phyloP scores from a whole-genome alignment of 2,888 invertebrate genomes.

The Trachelus stipa region DNA sequence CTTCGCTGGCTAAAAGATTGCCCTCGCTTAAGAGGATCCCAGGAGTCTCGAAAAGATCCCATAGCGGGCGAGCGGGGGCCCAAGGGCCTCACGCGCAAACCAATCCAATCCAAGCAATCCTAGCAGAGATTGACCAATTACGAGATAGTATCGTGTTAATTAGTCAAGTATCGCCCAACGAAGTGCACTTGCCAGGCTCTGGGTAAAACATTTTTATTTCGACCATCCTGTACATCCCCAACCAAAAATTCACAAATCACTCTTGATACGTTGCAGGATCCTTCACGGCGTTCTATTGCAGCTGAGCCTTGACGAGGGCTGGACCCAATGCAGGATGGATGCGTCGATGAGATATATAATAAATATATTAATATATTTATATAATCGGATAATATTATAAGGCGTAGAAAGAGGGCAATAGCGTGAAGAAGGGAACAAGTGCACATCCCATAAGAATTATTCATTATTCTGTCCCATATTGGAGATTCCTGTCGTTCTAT shows the following conservation, averaged over 20 bases:
- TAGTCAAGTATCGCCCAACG: neutral
- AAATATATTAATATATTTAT: neutral
- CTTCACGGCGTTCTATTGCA: too few relatives aligned
- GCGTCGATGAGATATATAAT: too few relatives aligned
- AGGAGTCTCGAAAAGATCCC: neutral
- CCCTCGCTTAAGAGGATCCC: constrained; percentile 24
- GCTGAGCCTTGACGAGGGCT: too few relatives aligned
- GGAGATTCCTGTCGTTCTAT: constrained; percentile 48
- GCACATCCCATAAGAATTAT: neutral
- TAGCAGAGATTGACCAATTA: neutral
- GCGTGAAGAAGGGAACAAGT: neutral
- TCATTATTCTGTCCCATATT: constrained; percentile 39
- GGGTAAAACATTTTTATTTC: neutral
- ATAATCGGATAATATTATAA: neutral
- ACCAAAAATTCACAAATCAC: neutral
- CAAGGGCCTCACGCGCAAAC: neutral
- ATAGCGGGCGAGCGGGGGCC: neutral
- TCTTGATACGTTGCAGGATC: too few relatives aligned
- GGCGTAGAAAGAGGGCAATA: neutral
- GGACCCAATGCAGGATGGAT: too few relatives aligned
- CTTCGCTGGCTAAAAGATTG: constrained; percentile 26
- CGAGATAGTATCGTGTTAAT: neutral
- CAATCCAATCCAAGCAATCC: neutral
- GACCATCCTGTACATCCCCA: neutral
- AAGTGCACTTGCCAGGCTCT: neutral